phyloP scores from a whole-genome alignment of 2,113 vertebrate genomes.

The Austrofundulus limnaeus region DNA sequence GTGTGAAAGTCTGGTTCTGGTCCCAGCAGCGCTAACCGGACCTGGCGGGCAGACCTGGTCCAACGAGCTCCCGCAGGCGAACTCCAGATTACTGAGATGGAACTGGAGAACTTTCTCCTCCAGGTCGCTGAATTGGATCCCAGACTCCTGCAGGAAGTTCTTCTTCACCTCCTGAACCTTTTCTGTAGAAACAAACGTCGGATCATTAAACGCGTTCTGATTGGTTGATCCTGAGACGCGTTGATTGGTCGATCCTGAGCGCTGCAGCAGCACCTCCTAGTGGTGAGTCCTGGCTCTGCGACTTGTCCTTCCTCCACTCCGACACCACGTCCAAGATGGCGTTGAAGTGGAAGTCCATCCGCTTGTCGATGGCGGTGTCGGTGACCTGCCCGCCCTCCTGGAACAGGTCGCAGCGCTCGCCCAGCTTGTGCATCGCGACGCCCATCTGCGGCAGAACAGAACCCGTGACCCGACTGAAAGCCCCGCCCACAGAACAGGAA shows the following conservation, averaged over 20 bases:
- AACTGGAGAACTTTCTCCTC: slow-evolving; percentile 96
- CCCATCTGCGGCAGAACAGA: slow-evolving; percentile 81
- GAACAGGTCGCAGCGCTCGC: slow-evolving; percentile 94
- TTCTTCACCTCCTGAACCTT: slow-evolving; percentile 96
- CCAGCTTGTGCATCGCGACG: slow-evolving; percentile 93
- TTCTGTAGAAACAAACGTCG: slow-evolving; percentile 79
- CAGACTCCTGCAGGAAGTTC: slow-evolving; percentile 93
- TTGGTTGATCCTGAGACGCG: no score
- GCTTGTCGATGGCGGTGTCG: slow-evolving; percentile 94
- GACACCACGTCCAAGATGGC: slow-evolving; percentile 96
- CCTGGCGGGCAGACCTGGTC: no score
- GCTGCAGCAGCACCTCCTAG: slow-evolving; percentile 84
- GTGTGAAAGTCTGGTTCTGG: not conserved
- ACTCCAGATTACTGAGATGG: slow-evolving; percentile 96
- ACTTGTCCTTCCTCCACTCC: slow-evolving; percentile 98
- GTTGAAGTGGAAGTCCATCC: slow-evolving; percentile 99
- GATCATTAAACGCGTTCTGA: no score
- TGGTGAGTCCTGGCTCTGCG: slow-evolving; percentile 89
- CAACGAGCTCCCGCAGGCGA: slow-evolving; percentile 91
- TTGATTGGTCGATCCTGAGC: no score
- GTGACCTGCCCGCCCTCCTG: slow-evolving; percentile 93
- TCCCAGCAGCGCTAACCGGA: no score
- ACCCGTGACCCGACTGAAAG: not conserved
- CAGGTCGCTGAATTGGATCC: slow-evolving; percentile 91
- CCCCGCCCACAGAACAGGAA: no score